phyloP scores from a whole-genome alignment of 2,888 invertebrate genomes.

The Amphipoea lucens region DNA sequence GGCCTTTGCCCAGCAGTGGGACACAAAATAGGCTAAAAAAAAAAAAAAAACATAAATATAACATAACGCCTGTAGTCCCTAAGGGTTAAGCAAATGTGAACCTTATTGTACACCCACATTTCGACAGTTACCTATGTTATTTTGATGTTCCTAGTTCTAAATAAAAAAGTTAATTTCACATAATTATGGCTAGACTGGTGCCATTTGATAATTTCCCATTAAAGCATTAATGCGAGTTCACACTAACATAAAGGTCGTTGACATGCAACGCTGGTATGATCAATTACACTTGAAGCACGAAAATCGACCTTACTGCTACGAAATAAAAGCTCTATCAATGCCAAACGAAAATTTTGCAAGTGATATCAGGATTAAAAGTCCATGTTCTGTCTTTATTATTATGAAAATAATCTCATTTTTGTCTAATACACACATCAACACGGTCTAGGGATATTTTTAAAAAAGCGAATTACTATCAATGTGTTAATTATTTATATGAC shows the following conservation, averaged over 20 bases:
- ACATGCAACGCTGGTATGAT: slow-evolving; percentile 23
- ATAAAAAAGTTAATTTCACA: slow-evolving; percentile 31
- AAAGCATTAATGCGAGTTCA: slow-evolving; percentile 16
- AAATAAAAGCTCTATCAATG: not conserved
- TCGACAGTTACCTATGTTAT: not conserved
- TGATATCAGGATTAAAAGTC: not conserved
- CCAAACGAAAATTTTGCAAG: not conserved
- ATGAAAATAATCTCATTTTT: slow-evolving; percentile 29
- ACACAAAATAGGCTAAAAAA: no score
- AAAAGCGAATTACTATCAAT: no score
- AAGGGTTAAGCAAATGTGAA: not conserved
- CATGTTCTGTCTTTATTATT: not conserved
- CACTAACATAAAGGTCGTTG: slow-evolving; percentile 29
- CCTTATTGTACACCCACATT: not conserved
- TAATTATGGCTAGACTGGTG: slow-evolving; percentile 48
- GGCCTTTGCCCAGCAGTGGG: no score
- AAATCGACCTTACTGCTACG: slow-evolving; percentile 3
- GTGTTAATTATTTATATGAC: no score
- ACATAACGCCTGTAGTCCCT: not conserved
- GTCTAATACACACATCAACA: no score
- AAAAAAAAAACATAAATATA: no score
- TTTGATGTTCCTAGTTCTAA: not conserved
- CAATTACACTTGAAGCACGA: not conserved
- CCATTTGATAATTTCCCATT: slow-evolving; percentile 30
- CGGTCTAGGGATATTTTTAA: no score